phyloP scores from a whole-genome alignment of 1,140 invertebrate species.

The Steinernema feltiae region DNA sequence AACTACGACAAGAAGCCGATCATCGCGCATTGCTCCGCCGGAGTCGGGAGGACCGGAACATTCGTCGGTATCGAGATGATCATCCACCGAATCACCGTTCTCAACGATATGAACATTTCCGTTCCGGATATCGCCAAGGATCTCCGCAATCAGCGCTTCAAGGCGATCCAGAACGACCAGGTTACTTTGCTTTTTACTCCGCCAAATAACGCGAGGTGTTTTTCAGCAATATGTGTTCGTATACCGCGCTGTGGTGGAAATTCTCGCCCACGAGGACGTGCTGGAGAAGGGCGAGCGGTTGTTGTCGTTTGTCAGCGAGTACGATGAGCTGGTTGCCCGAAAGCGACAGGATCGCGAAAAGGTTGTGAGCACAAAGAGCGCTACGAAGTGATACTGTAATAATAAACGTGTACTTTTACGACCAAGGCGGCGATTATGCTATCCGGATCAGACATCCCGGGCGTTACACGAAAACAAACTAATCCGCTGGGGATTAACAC shows the following conservation, averaged over 20 bases:
- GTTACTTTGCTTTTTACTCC: neutral
- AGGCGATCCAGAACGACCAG: constrained; percentile 40
- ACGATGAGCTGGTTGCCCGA: neutral
- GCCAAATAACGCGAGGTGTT: neutral
- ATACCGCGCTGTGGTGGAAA: neutral
- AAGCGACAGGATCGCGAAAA: neutral
- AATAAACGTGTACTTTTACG: no score
- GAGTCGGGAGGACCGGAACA: constrained; percentile 41
- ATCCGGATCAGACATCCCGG: no score
- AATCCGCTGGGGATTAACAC: no score
- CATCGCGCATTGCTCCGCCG: constrained; percentile 36
- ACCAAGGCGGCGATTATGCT: no score
- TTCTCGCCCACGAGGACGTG: neutral
- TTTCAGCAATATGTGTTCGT: constrained; percentile 7
- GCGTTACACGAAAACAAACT: no score
- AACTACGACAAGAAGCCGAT: constrained; percentile 39
- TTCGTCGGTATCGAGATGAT: constrained; percentile 41
- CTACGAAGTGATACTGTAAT: no score
- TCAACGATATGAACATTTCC: constrained; percentile 32
- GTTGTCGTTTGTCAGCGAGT: neutral
- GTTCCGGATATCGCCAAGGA: constrained; percentile 30
- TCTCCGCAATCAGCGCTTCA: constrained; percentile 31
- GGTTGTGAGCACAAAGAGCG: neutral
- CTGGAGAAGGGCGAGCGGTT: neutral
- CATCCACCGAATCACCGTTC: constrained; percentile 25